phyloP scores from a whole-genome alignment of 1,140 invertebrate genomes.

The Psix sp. region DNA sequence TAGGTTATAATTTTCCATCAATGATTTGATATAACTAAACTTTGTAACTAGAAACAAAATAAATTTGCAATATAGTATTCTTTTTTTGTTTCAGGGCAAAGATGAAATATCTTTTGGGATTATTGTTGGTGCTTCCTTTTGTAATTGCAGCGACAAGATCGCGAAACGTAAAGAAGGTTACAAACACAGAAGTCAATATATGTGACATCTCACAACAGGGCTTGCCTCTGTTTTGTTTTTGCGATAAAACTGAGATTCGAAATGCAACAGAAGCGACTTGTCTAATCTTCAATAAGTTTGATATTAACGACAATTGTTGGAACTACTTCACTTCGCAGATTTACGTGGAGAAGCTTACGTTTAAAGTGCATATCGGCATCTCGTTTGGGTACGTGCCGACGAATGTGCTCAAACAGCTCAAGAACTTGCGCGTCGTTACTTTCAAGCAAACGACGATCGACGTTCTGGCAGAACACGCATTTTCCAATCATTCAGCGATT shows the following conservation, averaged over 20 bases:
- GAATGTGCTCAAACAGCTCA: slow-evolving; percentile 81
- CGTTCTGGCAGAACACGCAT: slow-evolving; percentile 81
- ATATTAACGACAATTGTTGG: slow-evolving; percentile 82
- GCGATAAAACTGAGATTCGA: slow-evolving; percentile 63
- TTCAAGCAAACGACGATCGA: slow-evolving; percentile 84
- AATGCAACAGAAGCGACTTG: slow-evolving; percentile 78
- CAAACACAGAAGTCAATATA: slow-evolving; percentile 70
- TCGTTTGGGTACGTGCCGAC: slow-evolving; percentile 83
- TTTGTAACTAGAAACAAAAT: too few species aligned
- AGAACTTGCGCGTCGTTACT: slow-evolving; percentile 80
- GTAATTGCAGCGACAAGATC: slow-evolving; percentile 50
- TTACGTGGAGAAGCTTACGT: slow-evolving; percentile 82
- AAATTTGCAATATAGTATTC: neutral
- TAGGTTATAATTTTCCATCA: too few species aligned
- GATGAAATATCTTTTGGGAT: slow-evolving; percentile 56
- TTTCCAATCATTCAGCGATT: slow-evolving; percentile 83
- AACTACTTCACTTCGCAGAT: slow-evolving; percentile 83
- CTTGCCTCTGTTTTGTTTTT: slow-evolving; percentile 75
- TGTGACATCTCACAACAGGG: slow-evolving; percentile 71
- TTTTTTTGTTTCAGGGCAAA: slow-evolving; percentile 45
- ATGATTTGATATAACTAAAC: too few species aligned
- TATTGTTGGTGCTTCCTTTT: slow-evolving; percentile 55
- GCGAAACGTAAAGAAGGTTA: slow-evolving; percentile 62
- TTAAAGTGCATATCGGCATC: slow-evolving; percentile 82
- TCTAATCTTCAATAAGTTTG: slow-evolving; percentile 82